A percentile compares a stretch with the other conserved stretches of the same genome.
phyloP scores from a whole-genome alignment of 2,797 vertebrate genomes.

The Monodelphis domestica region DNA sequence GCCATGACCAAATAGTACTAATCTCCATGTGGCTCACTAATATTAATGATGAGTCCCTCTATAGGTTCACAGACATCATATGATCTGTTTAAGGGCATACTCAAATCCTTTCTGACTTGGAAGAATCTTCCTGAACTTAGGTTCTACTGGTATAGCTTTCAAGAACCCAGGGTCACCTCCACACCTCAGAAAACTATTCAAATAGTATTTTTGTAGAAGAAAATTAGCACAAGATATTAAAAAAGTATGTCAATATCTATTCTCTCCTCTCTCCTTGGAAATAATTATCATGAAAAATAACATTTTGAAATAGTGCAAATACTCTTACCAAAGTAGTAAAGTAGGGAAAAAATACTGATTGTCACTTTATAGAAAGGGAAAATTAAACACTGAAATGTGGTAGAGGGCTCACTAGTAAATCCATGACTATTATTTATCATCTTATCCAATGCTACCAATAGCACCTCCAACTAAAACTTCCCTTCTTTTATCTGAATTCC shows the following conservation, averaged over 20 bases:
- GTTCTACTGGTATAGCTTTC: background rate
- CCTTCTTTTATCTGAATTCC: background rate
- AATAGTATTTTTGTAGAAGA: too few relatives aligned
- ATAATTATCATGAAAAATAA: too few relatives aligned
- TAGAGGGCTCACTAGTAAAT: conserved; percentile 9
- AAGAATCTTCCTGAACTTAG: background rate
- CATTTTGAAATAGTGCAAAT: background rate
- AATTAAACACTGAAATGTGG: background rate
- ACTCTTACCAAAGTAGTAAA: background rate
- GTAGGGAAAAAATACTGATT: background rate
- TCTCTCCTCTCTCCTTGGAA: too few relatives aligned
- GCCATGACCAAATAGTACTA: background rate
- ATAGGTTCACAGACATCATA: background rate
- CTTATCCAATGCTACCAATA: background rate
- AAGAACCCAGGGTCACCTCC: too few relatives aligned
- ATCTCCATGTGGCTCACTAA: background rate
- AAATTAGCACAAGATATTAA: too few relatives aligned
- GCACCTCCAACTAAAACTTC: background rate
- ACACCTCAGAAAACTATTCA: too few relatives aligned
- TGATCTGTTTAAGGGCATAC: background rate
- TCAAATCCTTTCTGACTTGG: background rate
- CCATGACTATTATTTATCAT: background rate
- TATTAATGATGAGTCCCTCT: background rate
- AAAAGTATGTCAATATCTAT: too few relatives aligned
- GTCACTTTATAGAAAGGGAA: conserved; percentile 33